A percentile compares a stretch with the other conserved stretches of the same genome.
phyloP scores from a whole-genome alignment of 2,797 vertebrate species.

The Cercopithecus neglectus region DNA sequence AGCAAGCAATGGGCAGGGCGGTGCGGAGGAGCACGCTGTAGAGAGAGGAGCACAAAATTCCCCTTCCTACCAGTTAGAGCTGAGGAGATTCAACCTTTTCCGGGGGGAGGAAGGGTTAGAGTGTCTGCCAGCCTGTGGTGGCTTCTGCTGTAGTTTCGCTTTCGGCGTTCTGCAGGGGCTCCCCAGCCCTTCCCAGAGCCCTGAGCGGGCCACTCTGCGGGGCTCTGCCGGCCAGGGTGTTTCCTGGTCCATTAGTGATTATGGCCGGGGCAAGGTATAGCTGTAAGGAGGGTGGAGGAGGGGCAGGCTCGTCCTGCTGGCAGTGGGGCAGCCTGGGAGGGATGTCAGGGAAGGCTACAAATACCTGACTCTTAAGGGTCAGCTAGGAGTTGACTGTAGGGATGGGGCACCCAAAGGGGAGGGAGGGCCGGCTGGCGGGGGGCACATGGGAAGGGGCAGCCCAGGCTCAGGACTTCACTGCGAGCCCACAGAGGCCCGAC shows the following conservation, averaged over 20 bases:
- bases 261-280: neutral
- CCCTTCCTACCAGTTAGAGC: neutral
- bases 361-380: neutral
- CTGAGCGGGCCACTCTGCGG: neutral
- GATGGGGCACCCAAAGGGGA: neutral
- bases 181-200: neutral
- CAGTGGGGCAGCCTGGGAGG: neutral
- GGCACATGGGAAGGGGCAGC: neutral
- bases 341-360: neutral
- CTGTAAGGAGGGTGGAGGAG: neutral
- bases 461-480: neutral
- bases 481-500: neutral
- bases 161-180: neutral
- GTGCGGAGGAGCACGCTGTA: neutral
- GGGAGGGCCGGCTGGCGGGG: neutral
- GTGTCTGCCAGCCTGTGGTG: neutral
- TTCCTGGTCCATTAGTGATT: neutral
- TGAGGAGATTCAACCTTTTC: neutral
- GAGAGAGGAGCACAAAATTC: neutral
- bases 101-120: neutral
- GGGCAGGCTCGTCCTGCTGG: neutral
- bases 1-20: neutral
- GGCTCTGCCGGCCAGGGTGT: neutral
- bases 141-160: neutral
- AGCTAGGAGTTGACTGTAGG: neutral